These are phyloP conservation scores for Odontophorus gujanensis DNA, from an alignment of 2,113 vertebrate species.

Conservation along the genomic window DNA sequence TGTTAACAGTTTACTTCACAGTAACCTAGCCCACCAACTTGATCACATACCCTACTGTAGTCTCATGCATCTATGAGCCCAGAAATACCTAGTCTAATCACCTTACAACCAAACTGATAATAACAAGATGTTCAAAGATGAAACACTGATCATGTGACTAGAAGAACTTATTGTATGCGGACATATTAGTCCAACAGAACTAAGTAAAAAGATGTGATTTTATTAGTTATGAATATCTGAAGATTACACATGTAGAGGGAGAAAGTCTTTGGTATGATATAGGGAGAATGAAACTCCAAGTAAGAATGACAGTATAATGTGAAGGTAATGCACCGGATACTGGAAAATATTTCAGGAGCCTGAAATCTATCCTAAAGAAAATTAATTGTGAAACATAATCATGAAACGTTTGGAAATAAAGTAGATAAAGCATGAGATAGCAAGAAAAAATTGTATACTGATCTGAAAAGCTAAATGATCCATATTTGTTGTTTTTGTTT, in stretches of 20 bases:
- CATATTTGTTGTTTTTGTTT: not conserved
- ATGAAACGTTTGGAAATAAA: not conserved
- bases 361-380: not conserved
- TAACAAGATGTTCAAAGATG: not conserved
- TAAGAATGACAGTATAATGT: not conserved
- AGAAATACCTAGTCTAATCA: not conserved
- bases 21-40: not conserved
- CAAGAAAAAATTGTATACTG: not conserved
- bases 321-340: not conserved
- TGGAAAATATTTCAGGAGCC: not conserved
- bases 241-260: not conserved
- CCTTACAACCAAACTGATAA: not conserved
- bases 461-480: not conserved
- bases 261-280: not conserved
- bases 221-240: not conserved
- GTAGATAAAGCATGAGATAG: not conserved
- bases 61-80: not conserved
- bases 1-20: not conserved
- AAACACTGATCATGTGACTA: not conserved
- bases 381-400: not conserved
- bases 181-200: not conserved
- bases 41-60: fast-evolving
- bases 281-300: not conserved
- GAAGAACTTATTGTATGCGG: not conserved
- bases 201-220: not conserved